Conservation (phyloP, 2,888 invertebrate genomes). For the Rhagophthalmus giganteus region DNA sequence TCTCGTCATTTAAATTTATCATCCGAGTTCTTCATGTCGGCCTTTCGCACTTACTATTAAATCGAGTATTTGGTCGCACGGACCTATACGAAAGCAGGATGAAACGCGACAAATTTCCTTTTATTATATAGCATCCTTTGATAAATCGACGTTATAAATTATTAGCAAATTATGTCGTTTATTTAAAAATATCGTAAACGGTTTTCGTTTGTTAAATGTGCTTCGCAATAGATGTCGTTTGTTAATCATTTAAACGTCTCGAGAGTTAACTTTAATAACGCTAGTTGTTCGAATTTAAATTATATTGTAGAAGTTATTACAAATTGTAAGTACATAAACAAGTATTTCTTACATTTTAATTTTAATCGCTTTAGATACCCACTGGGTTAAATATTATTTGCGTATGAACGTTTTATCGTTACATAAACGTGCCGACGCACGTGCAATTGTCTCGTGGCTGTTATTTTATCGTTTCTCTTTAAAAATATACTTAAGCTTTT, state of each 20-base stretch:
- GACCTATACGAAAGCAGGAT: conserved; percentile 7
- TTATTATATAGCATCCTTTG: conserved; percentile 4
- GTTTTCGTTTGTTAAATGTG: neutral
- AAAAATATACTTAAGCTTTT: no score
- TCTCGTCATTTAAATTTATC: conserved; percentile 11
- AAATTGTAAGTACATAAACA: no score
- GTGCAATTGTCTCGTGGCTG: no score
- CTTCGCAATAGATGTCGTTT: no score
- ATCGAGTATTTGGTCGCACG: conserved; percentile 3
- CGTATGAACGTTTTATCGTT: no score
- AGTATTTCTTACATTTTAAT: no score
- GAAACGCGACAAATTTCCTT: conserved; percentile 9
- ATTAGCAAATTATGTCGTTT: conserved; percentile 1
- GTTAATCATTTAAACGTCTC: no score
- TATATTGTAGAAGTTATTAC: neutral
- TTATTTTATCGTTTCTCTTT: no score
- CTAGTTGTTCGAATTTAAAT: neutral
- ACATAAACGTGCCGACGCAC: no score
- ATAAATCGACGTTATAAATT: conserved; percentile 8
- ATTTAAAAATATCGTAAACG: neutral
- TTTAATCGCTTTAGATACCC: no score
- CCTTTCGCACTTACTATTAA: neutral
- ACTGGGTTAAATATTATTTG: no score
- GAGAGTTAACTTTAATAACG: no score
- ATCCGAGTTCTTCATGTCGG: conserved; percentile 8